A percentile compares a stretch with the other conserved stretches of the same genome.
These are phyloP conservation scores for Eidolon dupreanum DNA, from an alignment of 2,797 vertebrate species.

Conservation along the genomic window DNA sequence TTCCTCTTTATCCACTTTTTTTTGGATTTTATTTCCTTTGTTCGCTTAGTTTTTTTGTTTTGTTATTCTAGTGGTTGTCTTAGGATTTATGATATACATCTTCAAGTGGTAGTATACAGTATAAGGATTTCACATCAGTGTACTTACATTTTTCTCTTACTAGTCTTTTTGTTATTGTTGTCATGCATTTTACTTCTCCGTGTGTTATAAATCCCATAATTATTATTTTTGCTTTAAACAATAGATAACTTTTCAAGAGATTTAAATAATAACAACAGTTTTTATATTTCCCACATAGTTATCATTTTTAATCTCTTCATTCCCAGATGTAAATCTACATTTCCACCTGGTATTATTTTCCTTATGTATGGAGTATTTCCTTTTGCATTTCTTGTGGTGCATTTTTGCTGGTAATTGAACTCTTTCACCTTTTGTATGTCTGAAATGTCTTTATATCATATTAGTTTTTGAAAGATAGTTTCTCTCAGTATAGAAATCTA, in stretches of 20 bases:
- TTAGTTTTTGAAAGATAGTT: constrained; percentile 41
- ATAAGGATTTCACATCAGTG: neutral
- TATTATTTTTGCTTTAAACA: neutral
- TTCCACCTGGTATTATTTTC: constrained; percentile 57
- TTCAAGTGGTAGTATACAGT: neutral
- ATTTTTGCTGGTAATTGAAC: constrained; percentile 53
- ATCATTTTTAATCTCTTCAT: neutral
- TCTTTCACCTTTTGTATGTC: constrained; percentile 37
- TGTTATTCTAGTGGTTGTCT: neutral
- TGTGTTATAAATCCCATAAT: neutral
- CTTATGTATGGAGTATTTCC: constrained; percentile 41
- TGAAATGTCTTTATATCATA: constrained; percentile 44
- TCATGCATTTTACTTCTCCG: neutral
- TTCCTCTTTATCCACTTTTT: neutral
- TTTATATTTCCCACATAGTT: neutral
- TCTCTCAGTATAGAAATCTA: constrained; percentile 35
- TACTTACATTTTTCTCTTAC: neutral
- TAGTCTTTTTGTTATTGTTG: neutral
- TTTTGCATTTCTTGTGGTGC: constrained; percentile 47
- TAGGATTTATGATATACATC: neutral
- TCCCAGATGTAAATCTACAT: neutral
- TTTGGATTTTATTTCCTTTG: neutral
- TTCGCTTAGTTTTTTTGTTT: neutral
- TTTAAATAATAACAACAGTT: neutral
- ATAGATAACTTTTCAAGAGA: neutral